phyloP scores from a whole-genome alignment of 1,140 invertebrate species.

The Charaxes varanes region DNA sequence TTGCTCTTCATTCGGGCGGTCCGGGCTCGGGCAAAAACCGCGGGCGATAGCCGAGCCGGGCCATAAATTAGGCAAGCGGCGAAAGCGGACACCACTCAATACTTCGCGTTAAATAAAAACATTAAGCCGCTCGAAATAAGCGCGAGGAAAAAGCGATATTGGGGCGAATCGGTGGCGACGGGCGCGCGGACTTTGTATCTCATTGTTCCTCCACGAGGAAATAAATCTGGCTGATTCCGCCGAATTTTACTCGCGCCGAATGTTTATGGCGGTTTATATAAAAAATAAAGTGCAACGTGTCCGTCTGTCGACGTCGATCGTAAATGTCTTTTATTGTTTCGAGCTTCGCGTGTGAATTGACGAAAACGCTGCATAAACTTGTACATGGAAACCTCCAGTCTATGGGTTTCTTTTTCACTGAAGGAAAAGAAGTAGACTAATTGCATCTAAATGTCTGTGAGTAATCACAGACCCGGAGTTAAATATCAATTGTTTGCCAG shows the following conservation, averaged over 20 bases:
- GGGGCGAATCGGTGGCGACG: slow-evolving; percentile 54
- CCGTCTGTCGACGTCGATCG: slow-evolving; percentile 9
- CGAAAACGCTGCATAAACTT: no score
- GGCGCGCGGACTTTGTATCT: slow-evolving; percentile 23
- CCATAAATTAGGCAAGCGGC: slow-evolving; percentile 63
- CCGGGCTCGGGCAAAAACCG: slow-evolving; percentile 46
- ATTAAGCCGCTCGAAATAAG: slow-evolving; percentile 68
- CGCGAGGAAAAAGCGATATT: slow-evolving; percentile 55
- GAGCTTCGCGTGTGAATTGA: no score
- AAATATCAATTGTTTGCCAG: no score
- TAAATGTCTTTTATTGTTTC: no score
- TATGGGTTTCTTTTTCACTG: no score
- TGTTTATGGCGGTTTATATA: slow-evolving; percentile 11
- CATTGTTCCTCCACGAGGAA: slow-evolving; percentile 20
- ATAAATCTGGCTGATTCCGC: slow-evolving; percentile 18
- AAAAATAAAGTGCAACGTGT: slow-evolving; percentile 8
- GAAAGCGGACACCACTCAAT: slow-evolving; percentile 62
- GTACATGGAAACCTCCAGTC: no score
- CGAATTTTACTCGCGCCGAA: slow-evolving; percentile 14
- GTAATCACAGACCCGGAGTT: no score
- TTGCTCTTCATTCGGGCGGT: slow-evolving; percentile 23
- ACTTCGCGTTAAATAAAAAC: slow-evolving; percentile 67
- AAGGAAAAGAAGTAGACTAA: no score
- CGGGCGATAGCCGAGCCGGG: slow-evolving; percentile 41
- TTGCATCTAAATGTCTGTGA: no score